These are phyloP conservation scores for Trachurus trachurus DNA, from an alignment of 2,797 vertebrate species.

Conservation along the genomic window DNA sequence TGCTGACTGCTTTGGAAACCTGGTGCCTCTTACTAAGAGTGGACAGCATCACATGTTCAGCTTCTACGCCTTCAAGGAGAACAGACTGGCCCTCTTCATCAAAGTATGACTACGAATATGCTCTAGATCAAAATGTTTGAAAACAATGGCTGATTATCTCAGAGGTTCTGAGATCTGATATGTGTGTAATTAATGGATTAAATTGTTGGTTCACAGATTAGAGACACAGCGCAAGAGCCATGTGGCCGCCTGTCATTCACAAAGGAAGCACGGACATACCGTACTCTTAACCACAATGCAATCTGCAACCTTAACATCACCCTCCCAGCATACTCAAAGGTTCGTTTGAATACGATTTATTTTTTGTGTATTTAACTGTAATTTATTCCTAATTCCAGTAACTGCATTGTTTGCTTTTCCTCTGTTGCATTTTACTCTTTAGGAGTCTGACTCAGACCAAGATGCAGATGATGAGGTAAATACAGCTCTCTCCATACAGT, in stretches of 20 bases:
- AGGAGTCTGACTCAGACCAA: constrained; percentile 99
- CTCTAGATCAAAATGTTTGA: background rate
- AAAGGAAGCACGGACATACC: constrained; percentile 96
- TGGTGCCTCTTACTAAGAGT: constrained; percentile 97
- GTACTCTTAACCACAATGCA: constrained; percentile 95
- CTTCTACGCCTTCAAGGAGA: constrained; percentile 99
- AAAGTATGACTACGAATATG: constrained; percentile 87
- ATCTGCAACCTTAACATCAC: constrained; percentile 99
- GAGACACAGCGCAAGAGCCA: constrained; percentile 96
- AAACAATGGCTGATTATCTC: background rate
- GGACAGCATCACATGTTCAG: constrained; percentile 99
- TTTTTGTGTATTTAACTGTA: background rate
- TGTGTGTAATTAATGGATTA: constrained; percentile 5
- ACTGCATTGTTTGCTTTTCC: constrained; percentile 10
- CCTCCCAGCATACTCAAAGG: constrained; percentile 95
- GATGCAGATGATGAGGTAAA: constrained; percentile 98
- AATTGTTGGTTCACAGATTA: constrained; percentile 85
- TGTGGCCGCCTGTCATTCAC: constrained; percentile 97
- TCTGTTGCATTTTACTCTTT: constrained; percentile 58
- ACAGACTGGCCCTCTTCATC: constrained; percentile 96
- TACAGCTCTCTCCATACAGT: background rate
- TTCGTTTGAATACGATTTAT: constrained; percentile 66
- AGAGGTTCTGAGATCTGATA: constrained; percentile 6
- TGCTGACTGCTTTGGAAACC: constrained; percentile 97
- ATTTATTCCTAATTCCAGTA: background rate